Conservation (phyloP, 2,888 invertebrate genomes). For the Yponomeuta plumbellus region DNA sequence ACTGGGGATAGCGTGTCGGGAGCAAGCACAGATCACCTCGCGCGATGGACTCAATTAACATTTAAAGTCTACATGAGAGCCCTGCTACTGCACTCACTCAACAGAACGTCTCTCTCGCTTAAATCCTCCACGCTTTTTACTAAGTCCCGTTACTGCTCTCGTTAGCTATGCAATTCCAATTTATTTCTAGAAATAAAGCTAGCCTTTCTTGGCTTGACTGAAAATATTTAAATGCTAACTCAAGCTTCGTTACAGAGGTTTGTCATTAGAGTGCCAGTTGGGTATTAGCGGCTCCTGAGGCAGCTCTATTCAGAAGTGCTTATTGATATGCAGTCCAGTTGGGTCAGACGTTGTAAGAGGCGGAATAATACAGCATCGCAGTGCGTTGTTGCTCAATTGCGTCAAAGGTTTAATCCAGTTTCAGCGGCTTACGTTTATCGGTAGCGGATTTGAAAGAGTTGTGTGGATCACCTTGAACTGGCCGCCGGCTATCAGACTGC, state of each 20-base stretch:
- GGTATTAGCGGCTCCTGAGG: conserved; percentile 27
- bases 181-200: conserved; percentile 38
- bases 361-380: not conserved
- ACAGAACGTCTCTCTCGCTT: conserved; percentile 34
- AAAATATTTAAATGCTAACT: conserved; percentile 3
- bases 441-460: conserved; percentile 31
- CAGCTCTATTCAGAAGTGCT: conserved; percentile 34
- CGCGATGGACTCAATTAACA: conserved; percentile 67
- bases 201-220: not conserved
- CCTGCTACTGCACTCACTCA: conserved; percentile 50
- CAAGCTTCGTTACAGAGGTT: conserved; percentile 1
- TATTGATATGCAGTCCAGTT: conserved; percentile 13
- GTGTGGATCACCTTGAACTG: conserved; percentile 63
- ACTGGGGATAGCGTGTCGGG: conserved; percentile 38
- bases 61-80: conserved; percentile 33
- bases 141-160: conserved; percentile 58
- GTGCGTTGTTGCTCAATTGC: conserved; percentile 10
- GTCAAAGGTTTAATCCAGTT: conserved; percentile 14
- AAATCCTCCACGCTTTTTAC: conserved; percentile 38
- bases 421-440: conserved; percentile 14
- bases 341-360: not conserved
- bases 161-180: conserved; percentile 48
- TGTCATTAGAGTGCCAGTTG: conserved; percentile 21
- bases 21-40: conserved; percentile 53
- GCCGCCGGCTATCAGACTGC: conserved; percentile 41